Evolutionary conservation across 2,888 invertebrate genomes (phyloP), one percentile per base, ranked within the genome.

Genomic region (Luffia ferchaultella): DNA sequence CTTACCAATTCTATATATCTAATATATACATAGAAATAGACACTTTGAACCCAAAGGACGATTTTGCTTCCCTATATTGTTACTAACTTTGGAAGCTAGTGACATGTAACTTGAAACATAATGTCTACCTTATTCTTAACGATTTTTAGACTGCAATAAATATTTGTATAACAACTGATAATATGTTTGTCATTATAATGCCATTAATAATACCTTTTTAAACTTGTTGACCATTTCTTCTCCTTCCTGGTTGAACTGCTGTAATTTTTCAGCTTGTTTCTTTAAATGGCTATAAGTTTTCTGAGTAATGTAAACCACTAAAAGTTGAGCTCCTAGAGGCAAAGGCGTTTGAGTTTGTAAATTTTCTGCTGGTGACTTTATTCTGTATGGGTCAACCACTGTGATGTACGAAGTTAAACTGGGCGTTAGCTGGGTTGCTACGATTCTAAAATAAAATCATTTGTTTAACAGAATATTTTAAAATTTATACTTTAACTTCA

Each of bases 341-440:
- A 95, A 72, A 47, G 93, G 90, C 58, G 91, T 92, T 56, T 88
- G 87, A 0, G 86, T 83, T 45, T 75, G 65, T 40, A 92, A 76
- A 43, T 83, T 79, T 67, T 93, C 93, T 0, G 93, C 93, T 0
- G 94, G 91, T 0, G 91, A 89, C 78, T 93, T 93, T 68, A 95
- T 91, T 60, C 93, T 86, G 65, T 91, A 91, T 0, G 94, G 94
- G 77, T 95, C 93, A 20, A 93, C 91, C 51, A 94, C 87, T 15
- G 93, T 89, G 5, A 95, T 77, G 66, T 90, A 89, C 58, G 94
- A 94, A 0, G 93, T 93, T 52, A 93, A 76, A 55, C 87, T 87
- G 2, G 90, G 86, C 42, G 89, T 89, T 2, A 95, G 72, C 64
- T 95, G 94, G 0, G 94, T 91, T 41, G 92, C 90, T 46, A 95